Percentiles rank a stretch among this genome's conserved stretches.
Evolutionary conservation across 2,797 vertebrate genomes (phyloP).

Genomic region (Clarias fuscus): DNA sequence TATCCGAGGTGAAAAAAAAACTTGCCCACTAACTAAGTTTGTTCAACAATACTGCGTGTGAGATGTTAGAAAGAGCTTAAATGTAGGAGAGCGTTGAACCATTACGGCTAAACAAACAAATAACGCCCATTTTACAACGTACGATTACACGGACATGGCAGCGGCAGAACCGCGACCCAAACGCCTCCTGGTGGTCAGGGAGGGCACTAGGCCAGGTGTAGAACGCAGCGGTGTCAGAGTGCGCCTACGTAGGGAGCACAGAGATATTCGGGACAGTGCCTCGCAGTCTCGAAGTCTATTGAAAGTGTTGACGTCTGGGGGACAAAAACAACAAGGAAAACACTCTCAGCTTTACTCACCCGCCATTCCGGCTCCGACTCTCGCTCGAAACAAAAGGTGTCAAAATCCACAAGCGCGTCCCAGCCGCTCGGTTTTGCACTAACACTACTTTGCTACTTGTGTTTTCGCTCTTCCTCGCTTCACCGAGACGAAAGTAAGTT

Average conservation of each 20-base stretch:
- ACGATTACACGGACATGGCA: slow-evolving; percentile 1
- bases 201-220: neutral
- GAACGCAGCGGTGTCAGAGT: fast-evolving
- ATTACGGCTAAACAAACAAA: neutral
- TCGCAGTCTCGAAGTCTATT: neutral
- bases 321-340: slow-evolving; percentile 20
- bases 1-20: neutral
- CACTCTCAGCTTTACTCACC: slow-evolving; percentile 14
- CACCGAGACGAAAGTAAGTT: slow-evolving; percentile 27
- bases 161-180: neutral
- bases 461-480: slow-evolving; percentile 9
- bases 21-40: neutral
- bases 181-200: neutral
- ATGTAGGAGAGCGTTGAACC: neutral
- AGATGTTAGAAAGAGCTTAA: neutral
- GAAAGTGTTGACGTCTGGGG: slow-evolving; percentile 23
- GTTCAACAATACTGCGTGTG: neutral
- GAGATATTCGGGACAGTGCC: neutral
- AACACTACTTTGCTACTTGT: neutral
- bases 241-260: neutral
- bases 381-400: neutral
- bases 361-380: slow-evolving; percentile 21
- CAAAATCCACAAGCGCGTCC: neutral
- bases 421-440: no score
- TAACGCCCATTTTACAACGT: neutral